A percentile compares a stretch with the other conserved stretches of the same genome.
Conservation (phyloP, 2,888 invertebrate genomes). For the Agonopterix heracliana region DNA sequence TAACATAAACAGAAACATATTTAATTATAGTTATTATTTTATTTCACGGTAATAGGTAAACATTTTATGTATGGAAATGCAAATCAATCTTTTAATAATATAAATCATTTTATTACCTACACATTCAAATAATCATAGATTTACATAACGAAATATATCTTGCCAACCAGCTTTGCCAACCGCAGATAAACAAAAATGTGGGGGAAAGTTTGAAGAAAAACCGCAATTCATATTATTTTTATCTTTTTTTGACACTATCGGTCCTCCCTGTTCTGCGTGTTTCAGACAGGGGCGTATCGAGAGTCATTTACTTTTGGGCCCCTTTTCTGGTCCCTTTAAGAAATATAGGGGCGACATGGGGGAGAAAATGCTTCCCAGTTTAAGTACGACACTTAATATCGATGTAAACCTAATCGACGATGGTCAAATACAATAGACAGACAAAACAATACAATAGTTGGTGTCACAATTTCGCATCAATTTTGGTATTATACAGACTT, state of each 20-base stretch:
- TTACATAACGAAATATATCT: no score
- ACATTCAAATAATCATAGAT: no score
- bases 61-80: no score
- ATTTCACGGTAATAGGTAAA: no score
- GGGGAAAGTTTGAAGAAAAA: conserved; percentile 36
- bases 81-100: no score
- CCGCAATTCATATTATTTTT: conserved; percentile 72
- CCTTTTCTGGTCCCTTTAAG: conserved; percentile 54
- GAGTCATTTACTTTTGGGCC: conserved; percentile 54
- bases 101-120: no score
- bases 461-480: no score
- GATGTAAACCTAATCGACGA: conserved; percentile 26
- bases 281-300: conserved; percentile 66
- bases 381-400: conserved; percentile 17
- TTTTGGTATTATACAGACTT: no score
- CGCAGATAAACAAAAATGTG: conserved; percentile 33
- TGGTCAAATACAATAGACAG: not conserved
- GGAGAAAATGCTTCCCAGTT: conserved; percentile 18
- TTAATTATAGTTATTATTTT: no score
- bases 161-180: no score
- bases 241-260: conserved; percentile 76
- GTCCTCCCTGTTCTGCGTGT: conserved; percentile 58
- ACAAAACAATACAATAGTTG: no score
- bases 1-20: no score
- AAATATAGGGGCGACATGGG: conserved; percentile 42